phyloP scores from a whole-genome alignment of 2,113 vertebrate species.

The Lanius ludovicianus region DNA sequence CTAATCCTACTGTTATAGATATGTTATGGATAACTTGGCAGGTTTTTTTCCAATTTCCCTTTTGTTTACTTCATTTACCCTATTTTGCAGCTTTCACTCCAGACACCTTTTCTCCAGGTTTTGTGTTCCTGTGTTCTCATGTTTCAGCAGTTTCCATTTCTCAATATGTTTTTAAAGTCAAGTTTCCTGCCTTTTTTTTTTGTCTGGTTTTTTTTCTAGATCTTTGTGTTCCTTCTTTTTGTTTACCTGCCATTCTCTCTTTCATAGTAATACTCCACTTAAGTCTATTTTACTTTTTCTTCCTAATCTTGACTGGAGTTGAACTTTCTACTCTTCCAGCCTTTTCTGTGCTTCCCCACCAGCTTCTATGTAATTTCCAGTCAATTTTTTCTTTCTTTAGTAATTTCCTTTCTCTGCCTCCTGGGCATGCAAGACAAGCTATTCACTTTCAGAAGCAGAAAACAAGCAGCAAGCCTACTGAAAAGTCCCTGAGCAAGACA shows the following conservation, averaged over 20 bases:
- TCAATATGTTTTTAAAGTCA: not conserved
- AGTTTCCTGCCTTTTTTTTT: not conserved
- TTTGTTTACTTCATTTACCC: not conserved
- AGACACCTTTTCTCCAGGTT: not conserved
- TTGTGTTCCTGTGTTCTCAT: not conserved
- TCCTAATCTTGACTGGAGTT: not conserved
- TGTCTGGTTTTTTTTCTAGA: not conserved
- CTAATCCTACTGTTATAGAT: not conserved
- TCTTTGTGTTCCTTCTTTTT: not conserved
- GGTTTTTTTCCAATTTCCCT: not conserved
- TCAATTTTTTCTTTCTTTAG: not conserved
- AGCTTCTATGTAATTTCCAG: not conserved
- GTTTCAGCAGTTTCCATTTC: not conserved
- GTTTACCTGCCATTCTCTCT: not conserved
- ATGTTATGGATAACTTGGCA: not conserved
- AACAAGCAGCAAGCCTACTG: not conserved
- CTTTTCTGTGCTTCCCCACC: not conserved
- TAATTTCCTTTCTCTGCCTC: conserved; percentile 17
- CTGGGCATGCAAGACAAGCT: not conserved
- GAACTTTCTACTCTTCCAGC: not conserved
- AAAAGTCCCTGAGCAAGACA: not conserved
- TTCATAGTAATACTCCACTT: not conserved
- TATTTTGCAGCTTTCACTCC: not conserved
- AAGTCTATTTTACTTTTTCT: not conserved
- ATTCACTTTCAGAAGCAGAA: not conserved